Evolutionary conservation across 2,797 vertebrate genomes (phyloP).

Genomic region (Myripristis murdjan): DNA sequence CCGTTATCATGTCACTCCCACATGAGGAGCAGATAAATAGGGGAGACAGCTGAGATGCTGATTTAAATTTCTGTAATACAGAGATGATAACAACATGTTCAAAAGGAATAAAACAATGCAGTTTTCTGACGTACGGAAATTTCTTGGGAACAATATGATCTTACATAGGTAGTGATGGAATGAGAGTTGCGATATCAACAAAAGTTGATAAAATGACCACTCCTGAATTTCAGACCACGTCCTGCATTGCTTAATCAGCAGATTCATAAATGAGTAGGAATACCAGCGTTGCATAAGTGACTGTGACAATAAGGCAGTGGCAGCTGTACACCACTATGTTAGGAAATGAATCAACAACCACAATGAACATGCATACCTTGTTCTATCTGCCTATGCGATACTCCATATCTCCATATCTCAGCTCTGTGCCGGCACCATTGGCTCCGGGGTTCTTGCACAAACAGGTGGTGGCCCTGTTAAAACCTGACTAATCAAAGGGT

Average conservation of each 20-base stretch:
- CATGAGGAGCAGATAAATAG: neutral
- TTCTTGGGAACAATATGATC: neutral
- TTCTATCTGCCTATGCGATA: constrained; percentile 14
- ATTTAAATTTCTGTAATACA: neutral
- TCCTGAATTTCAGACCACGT: constrained; percentile 41
- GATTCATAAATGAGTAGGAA: constrained; percentile 14
- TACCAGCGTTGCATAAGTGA: constrained; percentile 1
- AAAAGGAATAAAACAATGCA: neutral
- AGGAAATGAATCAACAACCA: constrained; percentile 14
- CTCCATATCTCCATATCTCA: constrained; percentile 32
- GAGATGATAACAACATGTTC: neutral
- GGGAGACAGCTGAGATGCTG: neutral
- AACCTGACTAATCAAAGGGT: constrained; percentile 40
- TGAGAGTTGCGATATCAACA: constrained; percentile 35
- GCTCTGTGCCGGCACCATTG: constrained; percentile 3
- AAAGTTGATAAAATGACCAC: constrained; percentile 40
- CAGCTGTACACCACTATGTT: constrained; percentile 1
- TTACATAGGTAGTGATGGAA: neutral
- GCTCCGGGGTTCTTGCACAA: constrained; percentile 32
- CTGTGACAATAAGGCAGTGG: constrained; percentile 31
- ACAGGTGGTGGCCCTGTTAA: constrained; percentile 49
- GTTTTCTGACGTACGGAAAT: neutral
- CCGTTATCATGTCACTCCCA: neutral
- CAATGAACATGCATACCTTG: neutral
- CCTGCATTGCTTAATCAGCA: neutral